phyloP scores from a whole-genome alignment of 2,888 invertebrate species.

The Folsomia candida region DNA sequence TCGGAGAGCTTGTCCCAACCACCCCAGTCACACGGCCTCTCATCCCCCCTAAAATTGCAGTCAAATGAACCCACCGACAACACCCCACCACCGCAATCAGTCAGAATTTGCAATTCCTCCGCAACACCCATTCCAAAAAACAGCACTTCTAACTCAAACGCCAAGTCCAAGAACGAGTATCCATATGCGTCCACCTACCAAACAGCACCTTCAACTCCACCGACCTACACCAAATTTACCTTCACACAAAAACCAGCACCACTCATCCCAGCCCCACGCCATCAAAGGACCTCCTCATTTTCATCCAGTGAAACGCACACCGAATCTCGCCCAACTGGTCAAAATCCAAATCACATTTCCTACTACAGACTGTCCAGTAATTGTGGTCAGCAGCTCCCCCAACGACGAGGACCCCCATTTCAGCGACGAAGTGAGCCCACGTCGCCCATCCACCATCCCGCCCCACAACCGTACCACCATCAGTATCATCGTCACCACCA shows the following conservation, averaged over 20 bases:
- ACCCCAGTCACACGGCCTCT: too few species aligned
- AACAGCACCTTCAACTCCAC: background rate
- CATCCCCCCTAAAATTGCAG: too few species aligned
- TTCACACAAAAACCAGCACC: background rate
- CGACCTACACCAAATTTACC: background rate
- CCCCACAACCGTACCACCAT: slow-evolving; percentile 1
- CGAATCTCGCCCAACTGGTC: background rate
- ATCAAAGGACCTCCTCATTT: background rate
- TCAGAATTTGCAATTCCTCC: too few species aligned
- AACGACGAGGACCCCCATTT: background rate
- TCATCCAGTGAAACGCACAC: background rate
- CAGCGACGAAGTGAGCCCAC: slow-evolving; percentile 65
- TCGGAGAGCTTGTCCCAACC: background rate
- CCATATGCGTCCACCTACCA: background rate
- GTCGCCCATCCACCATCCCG: slow-evolving; percentile 61
- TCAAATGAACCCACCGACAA: too few species aligned
- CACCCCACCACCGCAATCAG: too few species aligned
- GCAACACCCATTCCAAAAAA: background rate
- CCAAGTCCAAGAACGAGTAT: too few species aligned
- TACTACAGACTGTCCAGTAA: background rate
- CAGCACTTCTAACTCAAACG: too few species aligned
- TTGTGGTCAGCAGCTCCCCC: background rate
- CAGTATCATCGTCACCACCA: slow-evolving; percentile 57
- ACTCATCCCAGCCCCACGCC: background rate
- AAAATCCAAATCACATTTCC: background rate